A percentile compares a stretch with the other conserved stretches of the same genome.
Conservation (phyloP, 2,797 vertebrate species). For the Clarias laeviceps region DNA sequence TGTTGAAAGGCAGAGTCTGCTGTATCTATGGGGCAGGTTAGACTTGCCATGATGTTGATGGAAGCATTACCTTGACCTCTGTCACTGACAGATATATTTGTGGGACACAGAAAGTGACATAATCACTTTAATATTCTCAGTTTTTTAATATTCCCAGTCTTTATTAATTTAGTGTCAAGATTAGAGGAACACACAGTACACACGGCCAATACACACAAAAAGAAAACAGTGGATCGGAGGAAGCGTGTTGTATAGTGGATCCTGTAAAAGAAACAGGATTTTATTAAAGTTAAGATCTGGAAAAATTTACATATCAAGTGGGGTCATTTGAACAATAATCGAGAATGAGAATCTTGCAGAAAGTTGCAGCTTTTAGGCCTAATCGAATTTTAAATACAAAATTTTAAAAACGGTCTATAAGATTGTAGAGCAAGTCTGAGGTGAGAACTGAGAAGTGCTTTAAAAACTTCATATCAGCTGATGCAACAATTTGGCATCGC, state of each 20-base stretch:
- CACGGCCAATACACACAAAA: background rate
- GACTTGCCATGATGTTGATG: slow-evolving; percentile 63
- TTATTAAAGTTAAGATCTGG: background rate
- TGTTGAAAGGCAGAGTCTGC: slow-evolving; percentile 49
- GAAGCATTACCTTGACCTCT: slow-evolving; percentile 64
- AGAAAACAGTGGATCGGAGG: background rate
- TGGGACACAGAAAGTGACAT: slow-evolving; percentile 13
- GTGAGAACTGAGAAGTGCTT: too few species aligned
- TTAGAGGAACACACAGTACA: too few species aligned
- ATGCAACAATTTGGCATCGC: background rate
- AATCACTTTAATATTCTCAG: background rate
- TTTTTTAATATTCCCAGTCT: background rate
- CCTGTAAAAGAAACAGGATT: background rate
- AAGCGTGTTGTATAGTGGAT: background rate
- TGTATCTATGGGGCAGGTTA: slow-evolving; percentile 76
- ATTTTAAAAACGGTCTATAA: too few species aligned
- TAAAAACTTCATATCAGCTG: background rate
- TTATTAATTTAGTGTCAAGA: background rate
- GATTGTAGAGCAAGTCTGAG: too few species aligned
- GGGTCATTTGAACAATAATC: too few species aligned
- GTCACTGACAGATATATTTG: slow-evolving; percentile 59
- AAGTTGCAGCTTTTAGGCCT: too few species aligned
- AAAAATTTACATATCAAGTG: background rate
- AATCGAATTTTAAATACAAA: too few species aligned
- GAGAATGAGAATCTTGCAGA: too few species aligned